Percentiles rank a stretch among this genome's conserved stretches.
Evolutionary conservation across 2,888 invertebrate genomes (phyloP).

Genomic region (Macaria notata): DNA sequence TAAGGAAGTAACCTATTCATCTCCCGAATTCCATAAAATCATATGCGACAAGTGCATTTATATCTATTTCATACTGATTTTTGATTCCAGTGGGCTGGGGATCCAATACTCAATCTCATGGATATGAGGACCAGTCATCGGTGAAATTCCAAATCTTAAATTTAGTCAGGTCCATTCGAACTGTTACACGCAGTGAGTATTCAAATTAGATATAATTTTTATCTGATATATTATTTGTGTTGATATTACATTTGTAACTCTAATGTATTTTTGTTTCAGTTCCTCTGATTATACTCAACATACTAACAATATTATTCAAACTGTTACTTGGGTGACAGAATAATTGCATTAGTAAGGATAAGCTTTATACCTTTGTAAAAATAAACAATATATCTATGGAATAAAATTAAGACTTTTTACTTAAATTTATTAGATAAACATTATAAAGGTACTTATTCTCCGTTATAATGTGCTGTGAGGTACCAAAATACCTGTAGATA

Average conservation of each 20-base stretch:
- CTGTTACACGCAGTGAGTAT: constrained; percentile 97
- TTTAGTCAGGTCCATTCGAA: constrained; percentile 95
- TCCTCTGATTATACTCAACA: constrained; percentile 95
- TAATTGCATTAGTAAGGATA: constrained; percentile 1
- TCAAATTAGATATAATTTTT: neutral
- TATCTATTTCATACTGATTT: too few species aligned
- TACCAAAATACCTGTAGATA: too few species aligned
- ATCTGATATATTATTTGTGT: too few species aligned
- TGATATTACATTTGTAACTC: too few species aligned
- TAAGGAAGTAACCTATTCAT: constrained; percentile 63
- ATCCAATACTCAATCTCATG: constrained; percentile 87
- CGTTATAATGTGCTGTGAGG: too few species aligned
- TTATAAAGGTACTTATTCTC: too few species aligned
- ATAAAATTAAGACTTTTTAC: neutral
- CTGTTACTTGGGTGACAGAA: constrained; percentile 90
- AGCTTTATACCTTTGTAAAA: constrained; percentile 5
- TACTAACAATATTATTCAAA: constrained; percentile 93
- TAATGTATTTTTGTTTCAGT: constrained; percentile 87
- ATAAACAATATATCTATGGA: neutral
- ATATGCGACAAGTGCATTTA: too few species aligned
- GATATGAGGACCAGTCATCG: constrained; percentile 93
- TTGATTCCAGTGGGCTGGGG: constrained; percentile 92
- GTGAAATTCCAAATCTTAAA: constrained; percentile 94
- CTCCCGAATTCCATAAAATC: too few species aligned
- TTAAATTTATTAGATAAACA: neutral